A percentile compares a stretch with the other conserved stretches of the same genome.
phyloP scores from a whole-genome alignment of 2,797 vertebrate species.

The Acrossocheilus wenchowensis region DNA sequence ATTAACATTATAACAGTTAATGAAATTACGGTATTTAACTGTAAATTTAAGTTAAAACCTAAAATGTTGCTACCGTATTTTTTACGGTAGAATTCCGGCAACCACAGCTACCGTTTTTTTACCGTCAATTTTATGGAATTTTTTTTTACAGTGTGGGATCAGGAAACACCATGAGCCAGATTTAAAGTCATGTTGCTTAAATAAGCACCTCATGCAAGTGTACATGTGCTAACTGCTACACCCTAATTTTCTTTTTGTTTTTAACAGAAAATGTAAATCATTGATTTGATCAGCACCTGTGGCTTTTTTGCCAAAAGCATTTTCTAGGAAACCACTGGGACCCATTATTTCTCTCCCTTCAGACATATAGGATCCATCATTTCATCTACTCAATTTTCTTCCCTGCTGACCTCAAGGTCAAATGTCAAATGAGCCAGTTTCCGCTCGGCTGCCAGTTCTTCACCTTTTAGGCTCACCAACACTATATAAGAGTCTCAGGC shows the following conservation, averaged over 20 bases:
- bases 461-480: constrained; percentile 25
- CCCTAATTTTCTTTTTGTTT: not conserved
- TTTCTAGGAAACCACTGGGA: not conserved
- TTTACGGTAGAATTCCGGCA: too few relatives aligned
- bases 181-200: not conserved
- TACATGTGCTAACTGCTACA: too few relatives aligned
- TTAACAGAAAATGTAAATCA: constrained; percentile 7
- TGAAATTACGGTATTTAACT: too few relatives aligned
- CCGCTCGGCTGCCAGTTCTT: constrained; percentile 41
- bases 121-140: too few relatives aligned
- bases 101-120: too few relatives aligned
- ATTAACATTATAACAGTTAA: too few relatives aligned
- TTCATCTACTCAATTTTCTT: constrained; percentile 19
- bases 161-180: not conserved
- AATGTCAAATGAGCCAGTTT: constrained; percentile 33
- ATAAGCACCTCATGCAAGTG: not conserved
- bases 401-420: constrained; percentile 40
- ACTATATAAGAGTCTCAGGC: constrained; percentile 23
- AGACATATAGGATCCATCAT: not conserved
- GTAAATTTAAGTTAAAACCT: too few relatives aligned
- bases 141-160: not conserved
- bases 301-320: constrained; percentile 9
- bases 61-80: too few relatives aligned
- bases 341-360: not conserved
- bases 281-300: constrained; percentile 20